Percentiles rank a stretch among this genome's conserved stretches.
phyloP scores from a whole-genome alignment of 1,140 invertebrate species.

The Drosophila oshimai region DNA sequence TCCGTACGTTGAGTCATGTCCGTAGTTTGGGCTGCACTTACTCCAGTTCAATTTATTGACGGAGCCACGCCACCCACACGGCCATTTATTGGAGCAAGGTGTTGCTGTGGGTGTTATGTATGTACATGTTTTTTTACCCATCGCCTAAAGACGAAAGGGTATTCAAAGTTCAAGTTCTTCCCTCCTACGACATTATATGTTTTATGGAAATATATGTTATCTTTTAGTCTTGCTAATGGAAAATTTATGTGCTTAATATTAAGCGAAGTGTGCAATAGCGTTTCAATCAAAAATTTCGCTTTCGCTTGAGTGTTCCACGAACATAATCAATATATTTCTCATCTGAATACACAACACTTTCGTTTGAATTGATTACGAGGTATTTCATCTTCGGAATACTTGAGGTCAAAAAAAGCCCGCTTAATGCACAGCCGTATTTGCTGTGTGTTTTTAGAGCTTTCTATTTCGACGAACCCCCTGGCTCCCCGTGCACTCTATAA shows the following conservation, averaged over 20 bases:
- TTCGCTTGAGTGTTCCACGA: too few relatives aligned
- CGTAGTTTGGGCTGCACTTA: conserved; percentile 19
- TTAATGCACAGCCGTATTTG: conserved; percentile 32
- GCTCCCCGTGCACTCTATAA: conserved; percentile 25
- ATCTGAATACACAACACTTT: too few relatives aligned
- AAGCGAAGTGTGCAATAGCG: too few relatives aligned
- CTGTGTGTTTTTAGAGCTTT: conserved; percentile 4
- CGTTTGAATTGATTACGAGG: too few relatives aligned
- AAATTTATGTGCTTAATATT: too few relatives aligned
- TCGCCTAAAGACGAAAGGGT: neutral
- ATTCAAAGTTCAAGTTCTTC: neutral
- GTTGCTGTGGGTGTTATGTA: neutral
- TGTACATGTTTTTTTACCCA: neutral
- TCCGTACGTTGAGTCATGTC: neutral
- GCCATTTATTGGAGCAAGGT: neutral
- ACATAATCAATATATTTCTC: too few relatives aligned
- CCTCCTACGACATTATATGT: too few relatives aligned
- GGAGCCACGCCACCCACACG: neutral
- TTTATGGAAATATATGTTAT: too few relatives aligned
- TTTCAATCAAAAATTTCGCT: too few relatives aligned
- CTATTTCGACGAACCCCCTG: neutral
- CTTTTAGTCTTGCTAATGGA: too few relatives aligned
- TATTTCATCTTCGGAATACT: too few relatives aligned
- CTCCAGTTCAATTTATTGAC: conserved; percentile 24
- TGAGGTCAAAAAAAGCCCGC: conserved; percentile 22